These are phyloP conservation scores for Eupristina koningsbergeri DNA, from an alignment of 1,140 invertebrate genomes.

Conservation along the genomic window DNA sequence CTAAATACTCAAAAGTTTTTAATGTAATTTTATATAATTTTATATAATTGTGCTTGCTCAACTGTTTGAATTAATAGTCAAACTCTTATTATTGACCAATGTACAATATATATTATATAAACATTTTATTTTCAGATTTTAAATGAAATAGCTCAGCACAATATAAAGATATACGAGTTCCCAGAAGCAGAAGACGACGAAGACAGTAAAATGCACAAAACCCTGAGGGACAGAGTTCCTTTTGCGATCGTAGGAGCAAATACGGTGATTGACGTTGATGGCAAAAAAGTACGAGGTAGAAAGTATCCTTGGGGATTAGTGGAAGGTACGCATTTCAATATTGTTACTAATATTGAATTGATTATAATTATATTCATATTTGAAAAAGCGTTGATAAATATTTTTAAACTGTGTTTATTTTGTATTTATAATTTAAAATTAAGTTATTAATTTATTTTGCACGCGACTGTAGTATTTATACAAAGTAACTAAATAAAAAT, in stretches of 20 bases:
- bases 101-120: neutral
- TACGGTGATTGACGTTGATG: constrained; percentile 91
- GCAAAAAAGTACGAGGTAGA: constrained; percentile 89
- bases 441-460: no score
- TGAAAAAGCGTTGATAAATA: neutral
- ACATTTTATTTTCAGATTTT: constrained; percentile 81
- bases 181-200: constrained; percentile 88
- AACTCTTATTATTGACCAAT: neutral
- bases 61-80: no score
- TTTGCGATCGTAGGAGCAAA: constrained; percentile 99
- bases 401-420: neutral
- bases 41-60: no score
- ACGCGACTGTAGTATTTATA: no score
- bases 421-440: neutral
- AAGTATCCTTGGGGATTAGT: constrained; percentile 99
- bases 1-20: no score
- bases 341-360: constrained; percentile 29
- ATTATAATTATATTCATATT: constrained; percentile 23
- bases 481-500: no score
- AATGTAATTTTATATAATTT: no score
- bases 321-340: constrained; percentile 78
- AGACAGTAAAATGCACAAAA: constrained; percentile 81
- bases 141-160: constrained; percentile 96
- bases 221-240: constrained; percentile 89
- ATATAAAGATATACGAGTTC: constrained; percentile 99